Percentiles rank a stretch among this genome's conserved stretches.
Evolutionary conservation across 2,888 invertebrate species (phyloP).

Genomic region (Isoperla grammatica): DNA sequence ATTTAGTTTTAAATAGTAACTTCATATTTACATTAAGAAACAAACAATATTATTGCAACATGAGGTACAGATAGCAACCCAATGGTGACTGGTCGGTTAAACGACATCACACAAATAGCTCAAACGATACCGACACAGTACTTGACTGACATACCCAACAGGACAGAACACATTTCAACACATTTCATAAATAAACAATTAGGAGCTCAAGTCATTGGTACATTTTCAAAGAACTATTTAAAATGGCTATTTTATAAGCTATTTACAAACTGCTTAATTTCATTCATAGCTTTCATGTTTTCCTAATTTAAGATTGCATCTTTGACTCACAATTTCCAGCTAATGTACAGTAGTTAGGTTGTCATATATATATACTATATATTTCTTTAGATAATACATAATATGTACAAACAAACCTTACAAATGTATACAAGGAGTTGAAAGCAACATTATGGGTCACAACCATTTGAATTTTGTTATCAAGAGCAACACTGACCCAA

Average conservation of each 20-base stretch:
- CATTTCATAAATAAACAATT: background rate
- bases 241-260: background rate
- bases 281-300: background rate
- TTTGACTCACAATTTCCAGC: constrained; percentile 1
- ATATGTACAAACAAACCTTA: constrained; percentile 1
- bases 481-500: no score
- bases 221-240: background rate
- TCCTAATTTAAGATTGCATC: constrained; percentile 6
- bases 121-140: background rate
- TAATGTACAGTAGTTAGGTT: background rate
- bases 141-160: background rate
- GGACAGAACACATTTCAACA: background rate
- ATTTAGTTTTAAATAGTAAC: no score
- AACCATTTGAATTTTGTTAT: constrained; percentile 21
- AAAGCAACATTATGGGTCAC: constrained; percentile 16
- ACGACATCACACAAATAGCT: background rate
- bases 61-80: constrained; percentile 24
- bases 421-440: no score
- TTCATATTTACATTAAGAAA: background rate
- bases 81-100: background rate
- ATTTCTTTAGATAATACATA: no score
- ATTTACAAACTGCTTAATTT: no score
- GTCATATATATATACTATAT: constrained; percentile 10
- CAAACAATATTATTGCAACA: constrained; percentile 27
- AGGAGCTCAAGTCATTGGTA: background rate